Percentiles rank a stretch among this genome's conserved stretches.
These are phyloP conservation scores for Schizopygopsis pylzovi DNA, from an alignment of 2,797 vertebrate species.

Conservation along the genomic window DNA sequence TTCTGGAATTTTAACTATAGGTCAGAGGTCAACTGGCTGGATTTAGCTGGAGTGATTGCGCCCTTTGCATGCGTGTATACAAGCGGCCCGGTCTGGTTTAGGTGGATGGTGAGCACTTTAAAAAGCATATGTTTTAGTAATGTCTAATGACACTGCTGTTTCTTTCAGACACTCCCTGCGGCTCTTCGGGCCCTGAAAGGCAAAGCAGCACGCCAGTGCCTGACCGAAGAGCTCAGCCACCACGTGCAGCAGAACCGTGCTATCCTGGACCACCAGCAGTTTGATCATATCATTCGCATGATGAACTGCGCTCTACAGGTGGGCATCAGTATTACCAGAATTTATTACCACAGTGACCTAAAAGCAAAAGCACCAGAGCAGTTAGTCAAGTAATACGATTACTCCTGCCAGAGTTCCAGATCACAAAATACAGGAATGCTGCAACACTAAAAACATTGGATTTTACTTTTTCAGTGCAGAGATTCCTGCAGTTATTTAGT, in stretches of 20 bases:
- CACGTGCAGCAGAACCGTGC: conserved; percentile 95
- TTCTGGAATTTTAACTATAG: conserved; percentile 45
- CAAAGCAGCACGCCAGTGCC: conserved; percentile 92
- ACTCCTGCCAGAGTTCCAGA: background rate
- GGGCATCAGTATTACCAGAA: conserved; percentile 38
- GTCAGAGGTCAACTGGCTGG: conserved; percentile 29
- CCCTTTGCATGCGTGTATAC: background rate
- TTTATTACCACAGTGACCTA: background rate
- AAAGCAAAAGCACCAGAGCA: background rate
- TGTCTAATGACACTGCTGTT: conserved; percentile 21
- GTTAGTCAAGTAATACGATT: background rate
- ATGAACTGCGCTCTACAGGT: conserved; percentile 99
- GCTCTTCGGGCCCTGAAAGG: conserved; percentile 96
- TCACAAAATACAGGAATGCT: background rate
- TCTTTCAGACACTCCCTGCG: conserved; percentile 88
- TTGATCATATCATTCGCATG: conserved; percentile 95
- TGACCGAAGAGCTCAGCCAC: conserved; percentile 90
- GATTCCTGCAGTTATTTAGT: background rate
- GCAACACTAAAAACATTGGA: background rate
- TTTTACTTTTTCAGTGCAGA: background rate
- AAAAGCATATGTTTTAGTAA: conserved; percentile 10
- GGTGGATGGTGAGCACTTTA: conserved; percentile 13
- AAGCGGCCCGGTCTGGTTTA: background rate
- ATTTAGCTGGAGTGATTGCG: conserved; percentile 8
- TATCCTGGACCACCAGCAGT: conserved; percentile 97